A percentile compares a stretch with the other conserved stretches of the same genome.
Evolutionary conservation across 1,140 invertebrate genomes (phyloP).

Genomic region (Mactra quadrangularis): DNA sequence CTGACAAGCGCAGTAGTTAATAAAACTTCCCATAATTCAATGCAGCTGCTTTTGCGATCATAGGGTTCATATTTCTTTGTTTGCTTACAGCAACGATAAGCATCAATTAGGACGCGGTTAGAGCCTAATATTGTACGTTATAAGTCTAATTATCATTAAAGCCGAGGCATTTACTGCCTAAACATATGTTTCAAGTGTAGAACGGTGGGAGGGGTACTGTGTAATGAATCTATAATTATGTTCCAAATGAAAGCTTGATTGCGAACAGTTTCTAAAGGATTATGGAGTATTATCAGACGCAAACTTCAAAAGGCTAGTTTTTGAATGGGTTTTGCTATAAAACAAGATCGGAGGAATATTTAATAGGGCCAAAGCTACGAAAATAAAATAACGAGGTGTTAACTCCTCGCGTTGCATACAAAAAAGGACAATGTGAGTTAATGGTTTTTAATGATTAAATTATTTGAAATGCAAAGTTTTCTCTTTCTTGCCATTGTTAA

Average conservation of each 20-base stretch:
- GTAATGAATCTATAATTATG: conserved; percentile 58
- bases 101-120: conserved; percentile 61
- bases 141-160: conserved; percentile 55
- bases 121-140: conserved; percentile 63
- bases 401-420: too few relatives aligned
- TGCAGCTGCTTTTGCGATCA: conserved; percentile 57
- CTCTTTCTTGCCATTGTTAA: background rate
- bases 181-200: conserved; percentile 62
- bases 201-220: conserved; percentile 51
- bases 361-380: conserved; percentile 30
- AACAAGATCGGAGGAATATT: conserved; percentile 25
- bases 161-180: conserved; percentile 59
- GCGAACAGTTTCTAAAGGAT: conserved; percentile 40
- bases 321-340: conserved; percentile 44
- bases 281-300: conserved; percentile 48
- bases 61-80: conserved; percentile 62
- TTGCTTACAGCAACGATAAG: conserved; percentile 58
- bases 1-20: conserved; percentile 36
- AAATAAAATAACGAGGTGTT: conserved; percentile 16
- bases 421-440: conserved; percentile 24
- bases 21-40: conserved; percentile 63
- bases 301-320: conserved; percentile 52
- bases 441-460: conserved; percentile 8
- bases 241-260: conserved; percentile 58
- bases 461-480: background rate